phyloP scores from a whole-genome alignment of 1,140 invertebrate genomes.

The Formica exsecta region DNA sequence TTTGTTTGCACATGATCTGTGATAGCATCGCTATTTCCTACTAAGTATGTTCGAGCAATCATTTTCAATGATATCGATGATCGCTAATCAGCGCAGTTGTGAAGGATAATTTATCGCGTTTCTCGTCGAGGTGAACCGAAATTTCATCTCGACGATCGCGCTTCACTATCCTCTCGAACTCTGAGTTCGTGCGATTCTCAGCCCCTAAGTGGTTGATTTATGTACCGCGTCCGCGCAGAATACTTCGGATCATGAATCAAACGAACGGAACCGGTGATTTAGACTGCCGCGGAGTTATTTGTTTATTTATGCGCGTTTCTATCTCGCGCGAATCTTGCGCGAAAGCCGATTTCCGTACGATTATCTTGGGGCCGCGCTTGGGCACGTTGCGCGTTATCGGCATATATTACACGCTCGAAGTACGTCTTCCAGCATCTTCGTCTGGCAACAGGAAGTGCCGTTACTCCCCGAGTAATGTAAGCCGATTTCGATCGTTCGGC shows the following conservation, averaged over 20 bases:
- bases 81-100: constrained; percentile 24
- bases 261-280: constrained; percentile 64
- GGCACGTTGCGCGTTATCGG: constrained; percentile 53
- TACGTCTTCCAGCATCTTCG: constrained; percentile 30
- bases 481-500: constrained; percentile 47
- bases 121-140: constrained; percentile 41
- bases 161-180: constrained; percentile 32
- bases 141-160: constrained; percentile 58
- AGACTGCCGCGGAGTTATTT: constrained; percentile 46
- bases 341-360: constrained; percentile 54
- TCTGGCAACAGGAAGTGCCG: constrained; percentile 48
- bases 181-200: constrained; percentile 22
- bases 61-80: constrained; percentile 47
- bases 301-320: constrained; percentile 63
- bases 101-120: constrained; percentile 45
- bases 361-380: constrained; percentile 45
- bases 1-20: constrained; percentile 1
- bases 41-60: constrained; percentile 39
- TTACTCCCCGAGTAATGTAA: constrained; percentile 45
- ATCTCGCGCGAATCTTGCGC: constrained; percentile 34
- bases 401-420: constrained; percentile 56
- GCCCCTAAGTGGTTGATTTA: constrained; percentile 66
- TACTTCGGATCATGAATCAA: constrained; percentile 58
- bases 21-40: constrained; percentile 35
- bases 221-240: constrained; percentile 16